Base-by-base conservation (phyloP, 2,888 invertebrate genomes). In the Drosophila kokeensis region DNA sequence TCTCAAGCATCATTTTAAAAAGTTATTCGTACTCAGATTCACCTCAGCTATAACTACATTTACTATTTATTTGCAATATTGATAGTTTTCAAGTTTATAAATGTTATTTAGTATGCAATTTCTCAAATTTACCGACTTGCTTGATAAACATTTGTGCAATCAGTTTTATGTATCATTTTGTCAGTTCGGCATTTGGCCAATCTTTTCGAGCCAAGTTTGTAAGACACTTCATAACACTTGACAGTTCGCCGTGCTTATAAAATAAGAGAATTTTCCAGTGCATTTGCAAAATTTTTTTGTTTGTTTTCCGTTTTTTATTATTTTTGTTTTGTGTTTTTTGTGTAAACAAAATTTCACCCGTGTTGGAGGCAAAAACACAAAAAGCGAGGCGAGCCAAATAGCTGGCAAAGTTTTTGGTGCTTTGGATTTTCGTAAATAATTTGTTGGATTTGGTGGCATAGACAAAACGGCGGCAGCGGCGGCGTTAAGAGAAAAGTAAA, bases 401-500 rank as follows among this genome's bases (percentile, higher is more conserved):
- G 67, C 65, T 80, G 83, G 61, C 71, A 76, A 82, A 71, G 69
- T 82, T 85, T 63, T 76, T 58, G 59, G 49, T 64, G 58, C 53
- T 45, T 45, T 73, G 69, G 34, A 21, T 63, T 54, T 42, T 54
- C 53, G 53, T 60, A 59, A 62, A 34, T 53, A 52, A 53, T 69
- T 57, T 81, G 71, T 40, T 38, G 38, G 38, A n/a, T 55, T 38
- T 27, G n/a, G 38, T 77, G 71, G 70, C 77, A 71, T 72, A 87
- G 89, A 90, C 89, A 90, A 82, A 82, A 72, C 72, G 86, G 89
- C 86, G 83, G 64, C 87, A 72, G 50, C 42, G 65, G 42, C 32
- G 40, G 7, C 74, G 38, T 29, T 21, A 48, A 53, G 30, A 36
- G 30, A 11, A 54, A 42, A 15, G 29, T 38, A 13, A n/a, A 48